A percentile compares a stretch with the other conserved stretches of the same genome.
phyloP scores from a whole-genome alignment of 2,888 invertebrate species.

The Allygus modestus region DNA sequence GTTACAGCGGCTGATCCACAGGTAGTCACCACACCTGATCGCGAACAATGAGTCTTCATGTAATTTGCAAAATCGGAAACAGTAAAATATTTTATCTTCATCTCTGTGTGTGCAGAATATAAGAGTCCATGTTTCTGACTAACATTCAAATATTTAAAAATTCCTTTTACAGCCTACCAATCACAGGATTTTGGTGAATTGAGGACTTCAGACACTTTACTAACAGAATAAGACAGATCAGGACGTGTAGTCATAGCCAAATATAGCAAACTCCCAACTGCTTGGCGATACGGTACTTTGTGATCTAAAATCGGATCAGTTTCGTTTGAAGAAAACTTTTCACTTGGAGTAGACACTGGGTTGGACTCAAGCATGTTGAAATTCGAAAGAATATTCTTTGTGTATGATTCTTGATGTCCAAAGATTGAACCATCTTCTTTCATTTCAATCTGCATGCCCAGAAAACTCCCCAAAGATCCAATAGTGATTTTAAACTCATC shows the following conservation, averaged over 20 bases:
- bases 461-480: not conserved
- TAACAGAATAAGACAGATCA: not conserved
- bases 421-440: not conserved
- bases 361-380: not conserved
- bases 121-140: not conserved
- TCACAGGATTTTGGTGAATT: not conserved
- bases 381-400: not conserved
- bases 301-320: not conserved
- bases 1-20: constrained; percentile 62
- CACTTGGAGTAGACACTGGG: not conserved
- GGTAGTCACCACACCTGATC: constrained; percentile 69
- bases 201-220: too few species aligned
- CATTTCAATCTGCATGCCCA: not conserved
- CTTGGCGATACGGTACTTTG: not conserved
- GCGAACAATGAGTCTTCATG: constrained; percentile 70
- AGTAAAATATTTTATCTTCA: constrained; percentile 69
- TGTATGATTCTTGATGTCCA: not conserved
- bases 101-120: not conserved
- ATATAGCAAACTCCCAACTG: not conserved
- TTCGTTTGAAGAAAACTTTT: not conserved
- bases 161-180: not conserved
- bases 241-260: not conserved
- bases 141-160: not conserved
- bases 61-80: constrained; percentile 73
- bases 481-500: not conserved